Conservation (phyloP, 53 echinoderm and acorn worm species). For the Patiria pectinifera region DNA sequence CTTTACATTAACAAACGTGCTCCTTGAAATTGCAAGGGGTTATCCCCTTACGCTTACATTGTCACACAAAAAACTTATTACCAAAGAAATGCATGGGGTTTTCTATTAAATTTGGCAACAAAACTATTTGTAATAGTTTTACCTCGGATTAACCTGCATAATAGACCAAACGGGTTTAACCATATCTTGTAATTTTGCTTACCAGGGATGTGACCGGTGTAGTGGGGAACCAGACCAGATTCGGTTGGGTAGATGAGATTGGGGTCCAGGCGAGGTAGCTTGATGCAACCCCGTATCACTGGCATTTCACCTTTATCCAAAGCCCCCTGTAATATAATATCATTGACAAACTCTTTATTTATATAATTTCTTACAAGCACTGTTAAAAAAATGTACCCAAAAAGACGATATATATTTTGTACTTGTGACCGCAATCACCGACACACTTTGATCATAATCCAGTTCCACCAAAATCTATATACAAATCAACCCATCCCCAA, state of each 20-base stretch:
- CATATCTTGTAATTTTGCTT: not conserved
- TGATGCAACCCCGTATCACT: constrained; percentile 17
- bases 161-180: not conserved
- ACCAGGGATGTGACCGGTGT: constrained; percentile 99
- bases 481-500: too few relatives aligned
- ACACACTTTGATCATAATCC: too few relatives aligned
- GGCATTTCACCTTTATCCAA: not conserved
- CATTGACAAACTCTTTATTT: not conserved
- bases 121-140: too few relatives aligned
- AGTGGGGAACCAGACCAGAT: constrained; percentile 94
- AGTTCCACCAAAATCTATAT: too few relatives aligned
- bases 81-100: too few relatives aligned
- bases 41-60: too few relatives aligned
- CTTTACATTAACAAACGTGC: too few relatives aligned
- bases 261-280: constrained; percentile 45
- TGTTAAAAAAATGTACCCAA: not conserved
- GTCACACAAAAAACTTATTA: too few relatives aligned
- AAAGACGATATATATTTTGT: too few relatives aligned
- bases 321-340: not conserved
- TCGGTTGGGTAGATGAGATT: constrained; percentile 87
- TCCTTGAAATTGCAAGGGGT: too few relatives aligned
- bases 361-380: not conserved
- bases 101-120: too few relatives aligned
- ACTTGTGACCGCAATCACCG: too few relatives aligned
- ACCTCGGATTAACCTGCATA: not conserved